Percentiles rank a stretch among this genome's conserved stretches.
phyloP scores from a whole-genome alignment of 2,113 vertebrate genomes.

The Elephas maximus region DNA sequence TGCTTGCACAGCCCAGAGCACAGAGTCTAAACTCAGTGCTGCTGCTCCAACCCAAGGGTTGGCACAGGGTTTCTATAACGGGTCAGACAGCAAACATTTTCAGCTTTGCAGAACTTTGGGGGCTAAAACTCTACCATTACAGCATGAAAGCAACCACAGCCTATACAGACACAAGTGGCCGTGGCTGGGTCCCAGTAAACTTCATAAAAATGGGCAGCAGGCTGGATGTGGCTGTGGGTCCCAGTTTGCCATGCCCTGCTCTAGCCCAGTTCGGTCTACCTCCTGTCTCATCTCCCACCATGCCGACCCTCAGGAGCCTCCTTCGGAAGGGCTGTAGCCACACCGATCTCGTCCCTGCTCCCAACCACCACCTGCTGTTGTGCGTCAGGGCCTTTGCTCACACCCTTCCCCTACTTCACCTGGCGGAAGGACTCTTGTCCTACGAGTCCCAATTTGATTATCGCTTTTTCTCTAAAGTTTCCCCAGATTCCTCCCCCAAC shows the following conservation, averaged over 20 bases:
- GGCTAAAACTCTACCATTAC: too few relatives aligned
- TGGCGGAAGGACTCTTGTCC: not conserved
- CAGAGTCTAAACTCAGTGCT: not conserved
- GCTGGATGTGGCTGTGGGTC: not conserved
- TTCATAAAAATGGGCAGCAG: too few relatives aligned
- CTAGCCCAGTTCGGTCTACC: not conserved
- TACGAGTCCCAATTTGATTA: not conserved
- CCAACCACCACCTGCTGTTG: not conserved
- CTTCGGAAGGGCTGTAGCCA: not conserved
- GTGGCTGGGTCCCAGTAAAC: too few relatives aligned
- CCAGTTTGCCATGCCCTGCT: not conserved
- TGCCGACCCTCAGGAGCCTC: not conserved
- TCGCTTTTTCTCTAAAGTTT: not conserved
- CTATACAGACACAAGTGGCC: not conserved
- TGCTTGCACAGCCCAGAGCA: not conserved
- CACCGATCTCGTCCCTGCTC: not conserved
- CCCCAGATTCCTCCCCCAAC: not conserved
- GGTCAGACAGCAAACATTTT: too few relatives aligned
- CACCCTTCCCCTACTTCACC: not conserved
- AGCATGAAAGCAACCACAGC: not conserved
- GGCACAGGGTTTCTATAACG: not conserved
- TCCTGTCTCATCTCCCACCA: not conserved
- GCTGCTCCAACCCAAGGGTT: not conserved
- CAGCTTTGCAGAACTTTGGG: too few relatives aligned
- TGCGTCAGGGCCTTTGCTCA: not conserved